Conservation (phyloP, 2,888 invertebrate genomes). For the Lingula anatina region DNA sequence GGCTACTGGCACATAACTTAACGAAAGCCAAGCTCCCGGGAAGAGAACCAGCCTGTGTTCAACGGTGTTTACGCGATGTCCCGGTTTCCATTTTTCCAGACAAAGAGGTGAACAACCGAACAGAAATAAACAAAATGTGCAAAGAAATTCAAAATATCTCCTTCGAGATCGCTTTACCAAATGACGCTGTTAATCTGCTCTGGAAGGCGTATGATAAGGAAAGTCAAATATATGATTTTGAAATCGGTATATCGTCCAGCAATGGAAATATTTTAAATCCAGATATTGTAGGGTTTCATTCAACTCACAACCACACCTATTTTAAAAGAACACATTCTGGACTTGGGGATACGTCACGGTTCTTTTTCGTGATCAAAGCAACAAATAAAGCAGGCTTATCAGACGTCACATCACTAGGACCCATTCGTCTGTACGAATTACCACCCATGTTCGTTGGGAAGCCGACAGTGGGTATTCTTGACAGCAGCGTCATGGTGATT, state of each 20-base stretch:
- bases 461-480: constrained; percentile 5
- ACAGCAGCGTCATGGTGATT: constrained; percentile 6
- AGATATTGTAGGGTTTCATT: constrained; percentile 10
- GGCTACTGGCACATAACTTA: constrained; percentile 11
- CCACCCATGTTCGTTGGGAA: constrained; percentile 11
- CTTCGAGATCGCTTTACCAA: constrained; percentile 13
- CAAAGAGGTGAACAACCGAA: no score
- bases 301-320: constrained; percentile 9
- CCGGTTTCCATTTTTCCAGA: no score
- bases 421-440: constrained; percentile 19
- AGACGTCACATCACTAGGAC: constrained; percentile 11
- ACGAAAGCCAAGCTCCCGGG: constrained; percentile 8
- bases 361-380: constrained; percentile 15
- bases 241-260: constrained; percentile 15
- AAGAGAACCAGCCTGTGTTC: no score
- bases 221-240: constrained; percentile 18
- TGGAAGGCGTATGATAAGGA: constrained; percentile 15
- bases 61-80: no score
- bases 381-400: constrained; percentile 17
- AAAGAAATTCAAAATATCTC: no score
- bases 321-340: constrained; percentile 15
- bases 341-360: constrained; percentile 7
- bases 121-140: no score
- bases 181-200: constrained; percentile 12
- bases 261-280: constrained; percentile 4